These are phyloP conservation scores for Trissolcus brochymenae DNA, from an alignment of 2,888 invertebrate genomes.

Conservation along the genomic window DNA sequence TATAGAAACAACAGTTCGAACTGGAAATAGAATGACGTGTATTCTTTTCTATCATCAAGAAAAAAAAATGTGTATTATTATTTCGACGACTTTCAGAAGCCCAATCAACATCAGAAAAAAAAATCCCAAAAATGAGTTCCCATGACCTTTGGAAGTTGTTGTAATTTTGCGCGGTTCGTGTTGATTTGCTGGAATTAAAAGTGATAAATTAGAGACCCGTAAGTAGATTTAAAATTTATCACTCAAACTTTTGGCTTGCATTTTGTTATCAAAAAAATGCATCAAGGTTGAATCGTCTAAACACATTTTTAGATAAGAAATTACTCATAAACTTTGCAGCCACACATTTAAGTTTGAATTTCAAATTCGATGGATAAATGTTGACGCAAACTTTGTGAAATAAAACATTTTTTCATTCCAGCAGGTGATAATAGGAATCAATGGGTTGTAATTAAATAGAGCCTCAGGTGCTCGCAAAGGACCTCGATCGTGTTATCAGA, in stretches of 20 bases:
- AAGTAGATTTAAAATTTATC: too few relatives aligned
- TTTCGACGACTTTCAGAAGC: slow-evolving; percentile 34
- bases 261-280: too few relatives aligned
- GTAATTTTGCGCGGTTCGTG: slow-evolving; percentile 21
- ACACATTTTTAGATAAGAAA: too few relatives aligned
- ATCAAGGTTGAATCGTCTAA: too few relatives aligned
- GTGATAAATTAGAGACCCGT: too few relatives aligned
- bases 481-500: slow-evolving; percentile 22
- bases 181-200: background rate
- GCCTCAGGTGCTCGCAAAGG: slow-evolving; percentile 5
- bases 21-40: slow-evolving; percentile 6
- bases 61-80: slow-evolving; percentile 15
- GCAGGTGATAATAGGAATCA: slow-evolving; percentile 26
- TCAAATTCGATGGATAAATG: background rate
- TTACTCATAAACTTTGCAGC: background rate
- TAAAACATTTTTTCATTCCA: background rate
- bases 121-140: slow-evolving; percentile 7
- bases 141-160: slow-evolving; percentile 29
- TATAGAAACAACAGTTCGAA: slow-evolving; percentile 11
- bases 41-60: background rate
- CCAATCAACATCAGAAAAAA: slow-evolving; percentile 13
- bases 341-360: background rate
- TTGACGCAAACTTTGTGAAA: background rate
- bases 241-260: too few relatives aligned
- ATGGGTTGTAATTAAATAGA: slow-evolving; percentile 28